Conservation (phyloP, 2,797 vertebrate species). For the Rhabdophis nuchalis region DNA sequence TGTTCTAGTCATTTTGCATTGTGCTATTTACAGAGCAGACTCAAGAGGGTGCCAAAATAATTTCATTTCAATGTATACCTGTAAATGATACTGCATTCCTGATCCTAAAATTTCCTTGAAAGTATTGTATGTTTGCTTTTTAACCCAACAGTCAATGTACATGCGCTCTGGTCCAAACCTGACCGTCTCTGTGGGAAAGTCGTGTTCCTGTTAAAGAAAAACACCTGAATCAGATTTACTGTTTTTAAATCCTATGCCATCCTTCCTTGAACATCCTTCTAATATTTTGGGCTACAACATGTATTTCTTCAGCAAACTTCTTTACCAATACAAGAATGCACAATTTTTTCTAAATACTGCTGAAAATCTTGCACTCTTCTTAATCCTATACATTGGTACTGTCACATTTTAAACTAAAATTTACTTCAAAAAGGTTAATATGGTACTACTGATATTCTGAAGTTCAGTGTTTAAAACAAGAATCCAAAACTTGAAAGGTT, state of each 20-base stretch:
- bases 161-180: constrained; percentile 95
- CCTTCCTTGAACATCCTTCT: not conserved
- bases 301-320: not conserved
- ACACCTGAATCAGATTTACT: not conserved
- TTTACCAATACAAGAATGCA: not conserved
- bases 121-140: constrained; percentile 89
- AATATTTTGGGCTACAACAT: not conserved
- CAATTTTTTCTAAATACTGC: not conserved
- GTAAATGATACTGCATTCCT: constrained; percentile 94
- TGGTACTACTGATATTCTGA: not conserved
- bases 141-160: constrained; percentile 95
- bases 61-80: constrained; percentile 72
- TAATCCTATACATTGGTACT: not conserved
- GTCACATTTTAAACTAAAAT: not conserved
- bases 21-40: not conserved
- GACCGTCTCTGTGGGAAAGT: constrained; percentile 89
- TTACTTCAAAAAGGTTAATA: not conserved
- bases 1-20: not conserved
- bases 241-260: not conserved
- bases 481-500: not conserved
- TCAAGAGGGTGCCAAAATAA: not conserved
- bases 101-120: constrained; percentile 94
- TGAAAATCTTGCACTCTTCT: not conserved
- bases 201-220: constrained; percentile 78
- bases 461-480: not conserved